Percentiles rank a stretch among this genome's conserved stretches.
These are phyloP conservation scores for Trichoplusia ni DNA, from an alignment of 1,140 invertebrate species.

Conservation along the genomic window DNA sequence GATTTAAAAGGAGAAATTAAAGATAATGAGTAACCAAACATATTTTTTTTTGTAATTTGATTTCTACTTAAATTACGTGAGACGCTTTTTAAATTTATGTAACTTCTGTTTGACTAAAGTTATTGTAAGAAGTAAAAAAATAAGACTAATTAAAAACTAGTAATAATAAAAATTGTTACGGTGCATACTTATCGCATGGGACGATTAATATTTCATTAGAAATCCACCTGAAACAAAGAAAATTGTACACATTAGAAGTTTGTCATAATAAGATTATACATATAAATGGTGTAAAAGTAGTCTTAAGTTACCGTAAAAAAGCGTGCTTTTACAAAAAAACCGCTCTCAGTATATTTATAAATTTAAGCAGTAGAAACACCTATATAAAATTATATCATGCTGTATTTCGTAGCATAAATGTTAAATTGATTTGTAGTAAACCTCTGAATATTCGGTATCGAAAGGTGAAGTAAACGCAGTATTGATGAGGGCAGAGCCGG, in stretches of 20 bases:
- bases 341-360: too few species aligned
- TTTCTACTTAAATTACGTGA: too few species aligned
- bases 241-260: constrained; percentile 19
- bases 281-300: too few species aligned
- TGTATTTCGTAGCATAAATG: too few species aligned
- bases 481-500: constrained; percentile 2
- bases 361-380: too few species aligned
- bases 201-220: constrained; percentile 36
- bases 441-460: not conserved
- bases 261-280: not conserved
- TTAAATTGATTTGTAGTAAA: constrained; percentile 18
- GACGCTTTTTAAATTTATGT: too few species aligned
- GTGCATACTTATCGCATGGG: constrained; percentile 48
- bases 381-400: too few species aligned
- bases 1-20: too few species aligned
- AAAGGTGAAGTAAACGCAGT: not conserved
- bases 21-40: too few species aligned
- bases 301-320: too few species aligned
- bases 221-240: constrained; percentile 68
- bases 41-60: too few species aligned
- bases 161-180: constrained; percentile 13
- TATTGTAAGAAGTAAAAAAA: not conserved
- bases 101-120: not conserved
- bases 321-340: too few species aligned
- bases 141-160: not conserved